Conservation (phyloP, 2,113 vertebrate species). For the Thalassarche chlororhynchos region DNA sequence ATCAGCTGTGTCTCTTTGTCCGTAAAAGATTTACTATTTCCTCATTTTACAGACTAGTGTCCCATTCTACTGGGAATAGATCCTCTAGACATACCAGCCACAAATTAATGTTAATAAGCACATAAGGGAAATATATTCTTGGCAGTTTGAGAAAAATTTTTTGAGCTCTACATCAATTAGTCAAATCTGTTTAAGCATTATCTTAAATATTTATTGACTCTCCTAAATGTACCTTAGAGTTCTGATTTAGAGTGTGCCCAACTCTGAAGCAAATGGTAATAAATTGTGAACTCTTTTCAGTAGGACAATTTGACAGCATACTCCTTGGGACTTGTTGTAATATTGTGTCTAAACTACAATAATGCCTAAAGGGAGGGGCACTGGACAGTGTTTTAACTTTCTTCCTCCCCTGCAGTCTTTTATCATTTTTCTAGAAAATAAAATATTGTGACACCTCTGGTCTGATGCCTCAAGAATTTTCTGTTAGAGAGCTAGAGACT, state of each 20-base stretch:
- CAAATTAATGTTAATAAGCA: not conserved
- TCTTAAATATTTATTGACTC: not conserved
- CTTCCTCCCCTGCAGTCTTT: not conserved
- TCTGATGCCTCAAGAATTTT: not conserved
- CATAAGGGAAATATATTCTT: not conserved
- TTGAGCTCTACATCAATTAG: not conserved
- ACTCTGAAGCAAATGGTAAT: not conserved
- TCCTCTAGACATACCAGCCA: not conserved
- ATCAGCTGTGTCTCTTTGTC: not conserved
- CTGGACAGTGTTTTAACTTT: not conserved
- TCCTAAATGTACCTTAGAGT: not conserved
- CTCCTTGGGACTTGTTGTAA: not conserved
- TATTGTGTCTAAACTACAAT: not conserved
- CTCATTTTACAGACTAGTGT: not conserved
- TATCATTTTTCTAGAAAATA: not conserved
- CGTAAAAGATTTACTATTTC: not conserved
- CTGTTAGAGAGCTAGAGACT: not conserved
- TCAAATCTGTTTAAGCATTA: not conserved
- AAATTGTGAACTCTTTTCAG: not conserved
- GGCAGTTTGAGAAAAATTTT: not conserved
- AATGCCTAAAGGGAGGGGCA: not conserved
- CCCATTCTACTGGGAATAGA: not conserved
- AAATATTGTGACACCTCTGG: not conserved
- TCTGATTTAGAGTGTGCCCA: not conserved
- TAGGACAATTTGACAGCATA: not conserved